Conservation (phyloP, 1,140 invertebrate species). For the Sarcophaga peregrina region DNA sequence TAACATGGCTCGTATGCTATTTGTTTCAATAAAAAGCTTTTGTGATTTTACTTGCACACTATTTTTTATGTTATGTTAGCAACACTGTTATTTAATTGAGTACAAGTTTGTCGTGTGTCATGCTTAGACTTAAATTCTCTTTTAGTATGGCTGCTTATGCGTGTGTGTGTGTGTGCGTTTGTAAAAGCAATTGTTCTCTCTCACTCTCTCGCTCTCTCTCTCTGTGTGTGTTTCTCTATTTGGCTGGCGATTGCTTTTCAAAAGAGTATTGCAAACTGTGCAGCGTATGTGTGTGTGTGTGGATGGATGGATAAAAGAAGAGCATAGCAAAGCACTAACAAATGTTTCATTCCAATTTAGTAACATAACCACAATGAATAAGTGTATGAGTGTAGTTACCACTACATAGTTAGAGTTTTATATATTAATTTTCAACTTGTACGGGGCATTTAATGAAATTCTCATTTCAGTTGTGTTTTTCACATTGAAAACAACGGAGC, state of each 20-base stretch:
- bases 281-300: too few relatives aligned
- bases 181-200: not conserved
- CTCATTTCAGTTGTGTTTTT: slow-evolving; percentile 41
- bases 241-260: too few relatives aligned
- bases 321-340: too few relatives aligned
- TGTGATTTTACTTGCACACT: not conserved
- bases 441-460: slow-evolving; percentile 20
- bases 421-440: slow-evolving; percentile 35
- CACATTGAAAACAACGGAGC: slow-evolving; percentile 40
- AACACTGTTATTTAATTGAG: not conserved
- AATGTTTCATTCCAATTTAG: too few relatives aligned
- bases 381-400: not conserved
- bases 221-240: not conserved
- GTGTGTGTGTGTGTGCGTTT: too few relatives aligned
- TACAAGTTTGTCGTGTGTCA: slow-evolving; percentile 4
- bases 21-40: not conserved
- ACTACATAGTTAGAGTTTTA: not conserved
- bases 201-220: not conserved
- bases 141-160: too few relatives aligned
- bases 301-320: too few relatives aligned
- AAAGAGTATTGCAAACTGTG: too few relatives aligned
- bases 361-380: not conserved
- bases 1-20: too few relatives aligned
- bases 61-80: not conserved
- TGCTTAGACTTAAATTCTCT: not conserved